phyloP scores from a whole-genome alignment of 2,888 invertebrate species.

The Acleris laterana region DNA sequence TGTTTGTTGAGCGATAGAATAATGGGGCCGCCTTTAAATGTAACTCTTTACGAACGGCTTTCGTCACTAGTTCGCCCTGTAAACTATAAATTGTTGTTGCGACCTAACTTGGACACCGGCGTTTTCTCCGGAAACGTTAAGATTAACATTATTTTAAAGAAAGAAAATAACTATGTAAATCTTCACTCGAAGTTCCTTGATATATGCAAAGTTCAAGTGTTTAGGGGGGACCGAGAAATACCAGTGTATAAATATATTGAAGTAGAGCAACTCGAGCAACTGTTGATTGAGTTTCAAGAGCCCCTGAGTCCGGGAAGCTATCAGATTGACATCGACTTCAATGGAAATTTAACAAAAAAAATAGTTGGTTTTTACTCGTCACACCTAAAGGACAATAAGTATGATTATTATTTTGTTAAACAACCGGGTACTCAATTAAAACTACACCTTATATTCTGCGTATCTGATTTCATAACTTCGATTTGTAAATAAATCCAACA shows the following conservation, averaged over 20 bases:
- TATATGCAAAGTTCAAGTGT: constrained; percentile 71
- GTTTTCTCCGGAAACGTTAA: constrained; percentile 65
- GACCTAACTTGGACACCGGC: constrained; percentile 61
- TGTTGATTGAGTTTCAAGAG: constrained; percentile 61
- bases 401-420: constrained; percentile 36
- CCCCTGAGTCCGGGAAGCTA: constrained; percentile 69
- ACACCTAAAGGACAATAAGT: constrained; percentile 83
- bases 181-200: constrained; percentile 85
- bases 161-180: constrained; percentile 70
- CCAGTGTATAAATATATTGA: constrained; percentile 59
- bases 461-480: no score
- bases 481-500: no score
- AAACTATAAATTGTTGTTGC: constrained; percentile 66
- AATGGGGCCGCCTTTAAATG: constrained; percentile 47
- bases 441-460: no score
- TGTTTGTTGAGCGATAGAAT: constrained; percentile 19
- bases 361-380: constrained; percentile 91
- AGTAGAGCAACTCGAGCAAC: constrained; percentile 64
- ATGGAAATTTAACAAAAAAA: constrained; percentile 86
- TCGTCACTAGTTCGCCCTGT: constrained; percentile 61
- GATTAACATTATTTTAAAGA: constrained; percentile 66
- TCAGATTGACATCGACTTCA: constrained; percentile 84
- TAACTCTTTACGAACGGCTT: constrained; percentile 60
- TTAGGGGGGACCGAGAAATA: constrained; percentile 53
- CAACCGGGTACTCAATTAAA: background rate